These are phyloP conservation scores for Leptura quadrifasciata DNA, from an alignment of 2,888 invertebrate genomes.

Conservation along the genomic window DNA sequence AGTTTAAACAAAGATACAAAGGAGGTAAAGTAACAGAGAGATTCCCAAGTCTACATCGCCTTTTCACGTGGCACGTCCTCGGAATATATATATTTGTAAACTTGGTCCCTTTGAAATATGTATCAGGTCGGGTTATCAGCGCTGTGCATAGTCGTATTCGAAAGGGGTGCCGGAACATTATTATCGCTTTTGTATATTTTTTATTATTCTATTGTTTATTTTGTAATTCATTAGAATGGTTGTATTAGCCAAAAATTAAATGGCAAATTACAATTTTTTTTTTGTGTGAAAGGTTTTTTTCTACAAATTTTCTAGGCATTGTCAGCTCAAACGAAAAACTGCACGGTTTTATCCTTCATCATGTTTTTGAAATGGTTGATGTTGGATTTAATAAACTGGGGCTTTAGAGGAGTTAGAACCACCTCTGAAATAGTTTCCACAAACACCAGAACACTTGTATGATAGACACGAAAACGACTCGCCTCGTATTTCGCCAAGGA, in stretches of 20 bases:
- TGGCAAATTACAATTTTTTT: neutral
- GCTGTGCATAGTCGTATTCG: neutral
- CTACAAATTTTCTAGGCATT: no score
- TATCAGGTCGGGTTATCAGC: constrained; percentile 16
- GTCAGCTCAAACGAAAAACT: no score
- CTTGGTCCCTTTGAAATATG: constrained; percentile 34
- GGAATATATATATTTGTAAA: constrained; percentile 45
- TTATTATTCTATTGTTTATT: neutral
- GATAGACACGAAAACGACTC: no score
- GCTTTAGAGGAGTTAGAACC: no score
- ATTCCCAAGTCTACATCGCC: constrained; percentile 25
- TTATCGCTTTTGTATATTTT: constrained; percentile 9
- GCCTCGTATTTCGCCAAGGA: no score
- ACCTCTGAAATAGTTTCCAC: no score
- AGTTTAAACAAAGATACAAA: constrained; percentile 40
- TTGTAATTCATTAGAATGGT: neutral
- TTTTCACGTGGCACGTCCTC: constrained; percentile 28
- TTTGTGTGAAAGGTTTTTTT: neutral
- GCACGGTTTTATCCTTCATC: no score
- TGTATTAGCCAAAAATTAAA: neutral
- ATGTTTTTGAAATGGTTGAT: no score
- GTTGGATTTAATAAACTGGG: no score
- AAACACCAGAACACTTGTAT: no score
- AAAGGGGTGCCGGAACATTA: constrained; percentile 8
- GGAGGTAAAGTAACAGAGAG: constrained; percentile 37